Base-by-base conservation (phyloP, 1,140 invertebrate genomes). In the Andrena cerasifolii region DNA sequence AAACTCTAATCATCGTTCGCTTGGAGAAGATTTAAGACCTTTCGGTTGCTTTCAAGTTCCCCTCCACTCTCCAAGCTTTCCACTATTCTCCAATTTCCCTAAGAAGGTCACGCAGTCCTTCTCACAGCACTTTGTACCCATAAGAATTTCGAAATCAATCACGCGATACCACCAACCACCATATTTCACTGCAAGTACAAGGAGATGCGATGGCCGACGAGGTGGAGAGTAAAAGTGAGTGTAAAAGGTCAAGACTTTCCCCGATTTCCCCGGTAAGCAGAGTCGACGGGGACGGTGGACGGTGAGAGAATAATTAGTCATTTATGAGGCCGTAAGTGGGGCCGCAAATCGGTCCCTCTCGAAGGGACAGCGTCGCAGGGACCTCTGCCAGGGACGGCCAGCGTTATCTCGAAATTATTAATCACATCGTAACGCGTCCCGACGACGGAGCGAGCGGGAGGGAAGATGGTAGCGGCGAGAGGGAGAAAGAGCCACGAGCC, bases 381-480 rank as follows among this genome's bases (percentile, higher is more conserved):
- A 80, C 76, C 84, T 70, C 84, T 70, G 79, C 75, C 71, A 70
- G 78, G 85, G 86, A 72, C 78, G 78, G 68, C 72, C 70, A 82
- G 81, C 86, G 89, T 91, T 90, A 91, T 91, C 90, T 91, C 87
- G 63, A 90, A 91, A 91, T 91, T 91, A 91, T 91, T 91, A 91
- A 91, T 91, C 90, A 91, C 87, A 91, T 91, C 82, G 87, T 86
- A 86, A 86, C 83, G 83, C 72, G 58, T 86, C 80, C 83, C 81
- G 82, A 76, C 84, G 83, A 85, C 68, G 82, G 82, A 78, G 83
- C 78, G 81, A 79, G 79, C 87, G 67, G 47, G 66, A 45, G 16
- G 71, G 61, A 43, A 33, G 66, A 51, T n/a, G n/a, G n/a, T n/a
- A n/a, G 33, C 36, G 56, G 24, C n/a, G 75, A 49, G 65, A 65